These are phyloP conservation scores for Campoplex capitator DNA, from an alignment of 2,888 invertebrate species.

Conservation along the genomic window DNA sequence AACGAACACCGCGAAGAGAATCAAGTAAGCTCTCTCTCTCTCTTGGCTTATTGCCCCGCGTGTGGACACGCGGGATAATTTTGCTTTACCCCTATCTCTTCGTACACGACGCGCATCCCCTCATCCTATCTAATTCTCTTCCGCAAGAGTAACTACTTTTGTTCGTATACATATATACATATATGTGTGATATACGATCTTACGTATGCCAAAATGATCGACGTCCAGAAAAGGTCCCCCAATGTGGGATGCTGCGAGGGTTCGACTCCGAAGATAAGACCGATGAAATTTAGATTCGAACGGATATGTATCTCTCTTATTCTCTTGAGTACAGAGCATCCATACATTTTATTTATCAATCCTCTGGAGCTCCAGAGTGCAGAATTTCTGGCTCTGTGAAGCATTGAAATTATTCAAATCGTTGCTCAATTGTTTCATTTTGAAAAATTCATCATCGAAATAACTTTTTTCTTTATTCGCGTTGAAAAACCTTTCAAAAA, in stretches of 20 bases:
- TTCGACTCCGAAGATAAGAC: slow-evolving; percentile 56
- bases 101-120: slow-evolving; percentile 21
- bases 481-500: background rate
- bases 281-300: slow-evolving; percentile 49
- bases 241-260: slow-evolving; percentile 42
- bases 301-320: background rate
- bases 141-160: slow-evolving; percentile 25
- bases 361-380: background rate
- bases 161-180: background rate
- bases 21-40: slow-evolving; percentile 12
- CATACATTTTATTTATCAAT: slow-evolving; percentile 12
- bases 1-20: slow-evolving; percentile 78
- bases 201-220: slow-evolving; percentile 50
- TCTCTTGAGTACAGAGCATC: background rate
- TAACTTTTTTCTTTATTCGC: background rate
- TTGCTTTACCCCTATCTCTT: slow-evolving; percentile 59
- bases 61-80: slow-evolving; percentile 64
- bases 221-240: slow-evolving; percentile 53
- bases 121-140: slow-evolving; percentile 32
- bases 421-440: background rate
- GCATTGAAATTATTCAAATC: background rate
- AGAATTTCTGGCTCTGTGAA: background rate
- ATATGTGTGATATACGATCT: slow-evolving; percentile 29
- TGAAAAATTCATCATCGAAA: background rate
- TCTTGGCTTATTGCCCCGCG: slow-evolving; percentile 53